Conservation (phyloP, 2,113 vertebrate genomes). For the Octodon degus region DNA sequence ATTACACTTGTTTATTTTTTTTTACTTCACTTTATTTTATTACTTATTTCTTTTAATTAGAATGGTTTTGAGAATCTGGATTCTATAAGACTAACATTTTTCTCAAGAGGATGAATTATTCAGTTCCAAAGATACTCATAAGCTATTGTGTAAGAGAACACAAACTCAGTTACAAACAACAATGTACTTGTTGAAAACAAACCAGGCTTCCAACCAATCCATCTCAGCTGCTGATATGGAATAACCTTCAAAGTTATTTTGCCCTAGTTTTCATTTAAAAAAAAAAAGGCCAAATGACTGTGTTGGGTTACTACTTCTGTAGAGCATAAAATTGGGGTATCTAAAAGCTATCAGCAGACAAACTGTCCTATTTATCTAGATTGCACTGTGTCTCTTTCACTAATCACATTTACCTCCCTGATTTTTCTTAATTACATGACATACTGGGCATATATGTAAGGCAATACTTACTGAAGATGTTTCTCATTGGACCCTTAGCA, state of each 20-base stretch:
- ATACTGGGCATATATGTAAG: too few relatives aligned
- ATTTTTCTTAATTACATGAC: not conserved
- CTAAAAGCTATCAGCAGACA: not conserved
- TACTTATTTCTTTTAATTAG: not conserved
- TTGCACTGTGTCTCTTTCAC: not conserved
- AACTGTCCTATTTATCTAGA: not conserved
- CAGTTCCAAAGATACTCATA: not conserved
- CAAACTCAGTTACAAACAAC: not conserved
- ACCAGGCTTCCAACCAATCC: not conserved
- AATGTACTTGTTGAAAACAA: not conserved
- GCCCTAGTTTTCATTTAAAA: not conserved
- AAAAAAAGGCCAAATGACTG: not conserved
- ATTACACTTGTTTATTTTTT: not conserved
- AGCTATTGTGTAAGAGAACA: not conserved
- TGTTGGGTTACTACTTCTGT: not conserved
- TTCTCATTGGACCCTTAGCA: not conserved
- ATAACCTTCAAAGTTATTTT: not conserved
- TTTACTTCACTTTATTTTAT: not conserved
- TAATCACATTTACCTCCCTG: not conserved
- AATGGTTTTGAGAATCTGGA: not conserved
- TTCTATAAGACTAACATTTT: not conserved
- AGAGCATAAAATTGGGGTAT: not conserved
- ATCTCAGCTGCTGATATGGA: not conserved
- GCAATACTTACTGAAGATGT: not conserved
- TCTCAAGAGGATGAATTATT: not conserved